Conservation (phyloP, 1,140 invertebrate genomes). For the Scaptomyza graminum region DNA sequence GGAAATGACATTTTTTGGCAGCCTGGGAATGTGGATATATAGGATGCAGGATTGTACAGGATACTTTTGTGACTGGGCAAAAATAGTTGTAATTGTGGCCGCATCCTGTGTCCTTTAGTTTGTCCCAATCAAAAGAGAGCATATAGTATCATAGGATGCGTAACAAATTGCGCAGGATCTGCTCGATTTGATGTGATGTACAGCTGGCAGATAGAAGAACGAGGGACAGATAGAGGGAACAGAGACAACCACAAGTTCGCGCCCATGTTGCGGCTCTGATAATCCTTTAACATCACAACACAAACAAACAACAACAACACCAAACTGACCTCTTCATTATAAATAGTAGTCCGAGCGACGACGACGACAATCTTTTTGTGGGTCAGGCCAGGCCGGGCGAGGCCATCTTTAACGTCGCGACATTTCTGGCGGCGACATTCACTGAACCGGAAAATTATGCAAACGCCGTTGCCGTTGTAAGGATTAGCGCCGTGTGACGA, state of each 20-base stretch:
- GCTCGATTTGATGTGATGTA: slow-evolving; percentile 4
- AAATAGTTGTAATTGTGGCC: slow-evolving; percentile 37
- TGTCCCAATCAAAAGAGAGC: slow-evolving; percentile 6
- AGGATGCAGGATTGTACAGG: slow-evolving; percentile 15
- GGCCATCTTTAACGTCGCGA: neutral
- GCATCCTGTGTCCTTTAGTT: slow-evolving; percentile 18
- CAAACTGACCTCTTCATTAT: slow-evolving; percentile 75
- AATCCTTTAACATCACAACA: slow-evolving; percentile 64
- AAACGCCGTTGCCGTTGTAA: slow-evolving; percentile 16
- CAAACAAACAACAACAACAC: slow-evolving; percentile 63
- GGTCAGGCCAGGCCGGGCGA: slow-evolving; percentile 28
- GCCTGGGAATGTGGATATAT: slow-evolving; percentile 53
- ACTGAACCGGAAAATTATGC: slow-evolving; percentile 71
- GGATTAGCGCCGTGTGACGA: slow-evolving; percentile 26
- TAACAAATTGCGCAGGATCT: slow-evolving; percentile 45
- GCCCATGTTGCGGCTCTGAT: slow-evolving; percentile 68
- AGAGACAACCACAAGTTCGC: slow-evolving; percentile 64
- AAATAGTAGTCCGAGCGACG: slow-evolving; percentile 4
- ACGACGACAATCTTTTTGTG: slow-evolving; percentile 18
- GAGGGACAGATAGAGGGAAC: no score
- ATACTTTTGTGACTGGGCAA: slow-evolving; percentile 65
- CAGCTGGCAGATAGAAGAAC: slow-evolving; percentile 16
- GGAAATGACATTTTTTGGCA: slow-evolving; percentile 20
- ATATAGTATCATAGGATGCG: slow-evolving; percentile 21
- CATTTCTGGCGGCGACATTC: slow-evolving; percentile 55